Evolutionary conservation across 1,140 invertebrate species (phyloP), one percentile per base, ranked within the genome.

Genomic region (Nasonia giraulti): DNA sequence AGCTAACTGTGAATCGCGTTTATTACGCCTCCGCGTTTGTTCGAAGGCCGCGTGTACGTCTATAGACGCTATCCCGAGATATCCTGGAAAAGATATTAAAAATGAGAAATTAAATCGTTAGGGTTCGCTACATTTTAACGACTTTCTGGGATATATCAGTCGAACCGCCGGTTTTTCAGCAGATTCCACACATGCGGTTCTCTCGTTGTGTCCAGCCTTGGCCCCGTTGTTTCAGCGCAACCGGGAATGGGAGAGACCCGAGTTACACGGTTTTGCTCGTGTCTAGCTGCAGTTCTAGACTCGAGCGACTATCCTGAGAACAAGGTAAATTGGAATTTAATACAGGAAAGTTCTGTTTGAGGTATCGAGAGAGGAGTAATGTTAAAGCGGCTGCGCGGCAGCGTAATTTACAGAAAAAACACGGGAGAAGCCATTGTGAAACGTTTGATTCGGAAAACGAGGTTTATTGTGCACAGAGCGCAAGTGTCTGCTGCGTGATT

Each of bases 251-350:
- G 66, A 80, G 17, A 71, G 79, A 80, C 6, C 66, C 79, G 33
- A 80, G 79, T 71, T 80, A 71, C 79, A 55, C 44, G 69, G 37
- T 27, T 55, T n/a, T 37, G 27, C 37, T 62, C 27, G 76, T 78
- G 27, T 77, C 5, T 62, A 17, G 77, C 17, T 33, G 27, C n/a
- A 62, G 47, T 2, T 27, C n/a, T 74, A 62, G 55, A 20, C 55
- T 17, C 55, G 5, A 5, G 5, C 55, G 55, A 62, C 55, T 62
- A 62, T 44, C 75, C 62, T 71, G 75, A 69, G 75, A 83, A 83
- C 66, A 31, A 50, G 76, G 17, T 80, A 74, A 74, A 84, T 80
- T 84, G 68, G 37, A 79, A 84, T 84, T 79, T 84, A 84, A 84
- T 84, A 80, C 77, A 74, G 77, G 44, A 79, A 31, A 74, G 75